Percentiles rank a stretch among this genome's conserved stretches.
Evolutionary conservation across 2,113 vertebrate species (phyloP).

Genomic region (Neotragus moschatus): DNA sequence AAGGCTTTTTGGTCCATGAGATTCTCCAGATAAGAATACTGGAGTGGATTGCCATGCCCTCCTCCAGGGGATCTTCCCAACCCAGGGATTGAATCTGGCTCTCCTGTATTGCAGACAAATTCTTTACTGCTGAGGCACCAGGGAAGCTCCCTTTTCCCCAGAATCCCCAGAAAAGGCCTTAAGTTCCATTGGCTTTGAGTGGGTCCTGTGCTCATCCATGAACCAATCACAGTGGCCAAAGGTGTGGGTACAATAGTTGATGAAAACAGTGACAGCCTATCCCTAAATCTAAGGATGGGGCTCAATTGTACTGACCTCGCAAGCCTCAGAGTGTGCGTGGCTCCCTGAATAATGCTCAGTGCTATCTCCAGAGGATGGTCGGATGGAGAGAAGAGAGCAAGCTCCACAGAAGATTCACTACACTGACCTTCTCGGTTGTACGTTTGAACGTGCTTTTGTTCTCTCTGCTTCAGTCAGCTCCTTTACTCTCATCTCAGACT

Average conservation of each 20-base stretch:
- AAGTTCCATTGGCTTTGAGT: not conserved
- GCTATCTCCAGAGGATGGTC: not conserved
- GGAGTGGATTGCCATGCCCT: not conserved
- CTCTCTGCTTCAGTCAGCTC: accelerated
- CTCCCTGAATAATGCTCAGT: not conserved
- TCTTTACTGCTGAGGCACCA: not conserved
- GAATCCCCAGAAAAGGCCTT: not conserved
- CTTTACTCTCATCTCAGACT: too few species aligned
- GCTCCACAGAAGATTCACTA: accelerated
- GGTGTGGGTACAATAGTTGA: accelerated
- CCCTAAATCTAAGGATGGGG: not conserved
- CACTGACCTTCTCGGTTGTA: accelerated
- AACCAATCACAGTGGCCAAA: not conserved
- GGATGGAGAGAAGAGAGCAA: not conserved
- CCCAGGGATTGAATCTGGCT: not conserved
- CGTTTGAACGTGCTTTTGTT: accelerated
- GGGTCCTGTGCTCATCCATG: not conserved
- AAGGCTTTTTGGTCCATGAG: not conserved
- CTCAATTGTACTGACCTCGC: accelerated
- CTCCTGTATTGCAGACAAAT: not conserved
- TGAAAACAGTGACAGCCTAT: not conserved
- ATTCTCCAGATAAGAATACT: not conserved
- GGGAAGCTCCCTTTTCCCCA: not conserved
- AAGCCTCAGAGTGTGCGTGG: not conserved
- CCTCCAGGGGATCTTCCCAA: not conserved